A percentile compares a stretch with the other conserved stretches of the same genome.
Conservation (phyloP, 2,797 vertebrate species). For the Streptopelia turtur region DNA sequence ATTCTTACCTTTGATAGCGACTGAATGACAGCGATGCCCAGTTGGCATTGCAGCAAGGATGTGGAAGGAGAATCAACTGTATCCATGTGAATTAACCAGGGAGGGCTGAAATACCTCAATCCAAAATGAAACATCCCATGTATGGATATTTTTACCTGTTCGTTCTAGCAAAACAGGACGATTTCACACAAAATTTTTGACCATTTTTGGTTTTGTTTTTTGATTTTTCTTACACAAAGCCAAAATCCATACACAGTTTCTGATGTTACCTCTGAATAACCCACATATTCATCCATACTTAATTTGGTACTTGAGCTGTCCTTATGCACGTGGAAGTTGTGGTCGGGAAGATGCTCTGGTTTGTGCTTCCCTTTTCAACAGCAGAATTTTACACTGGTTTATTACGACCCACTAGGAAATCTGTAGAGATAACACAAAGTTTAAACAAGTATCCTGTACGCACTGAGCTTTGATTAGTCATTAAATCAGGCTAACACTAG, state of each 20-base stretch:
- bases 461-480: too few relatives aligned
- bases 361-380: neutral
- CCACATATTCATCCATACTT: rapidly evolving
- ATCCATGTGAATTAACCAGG: neutral
- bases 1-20: rapidly evolving
- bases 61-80: rapidly evolving
- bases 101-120: neutral
- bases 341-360: neutral
- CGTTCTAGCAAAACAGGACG: neutral
- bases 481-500: too few relatives aligned
- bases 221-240: neutral
- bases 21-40: neutral
- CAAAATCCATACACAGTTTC: neutral
- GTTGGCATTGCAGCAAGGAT: neutral
- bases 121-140: neutral
- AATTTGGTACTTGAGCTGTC: neutral
- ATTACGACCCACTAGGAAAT: neutral
- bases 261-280: neutral
- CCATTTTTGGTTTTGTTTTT: neutral
- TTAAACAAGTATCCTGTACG: neutral
- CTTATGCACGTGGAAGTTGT: neutral
- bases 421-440: neutral
- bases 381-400: neutral
- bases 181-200: neutral
- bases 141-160: neutral